Evolutionary conservation across 2,888 invertebrate genomes (phyloP), one percentile per base, ranked within the genome.

Genomic region (Orchesella flavescens): DNA sequence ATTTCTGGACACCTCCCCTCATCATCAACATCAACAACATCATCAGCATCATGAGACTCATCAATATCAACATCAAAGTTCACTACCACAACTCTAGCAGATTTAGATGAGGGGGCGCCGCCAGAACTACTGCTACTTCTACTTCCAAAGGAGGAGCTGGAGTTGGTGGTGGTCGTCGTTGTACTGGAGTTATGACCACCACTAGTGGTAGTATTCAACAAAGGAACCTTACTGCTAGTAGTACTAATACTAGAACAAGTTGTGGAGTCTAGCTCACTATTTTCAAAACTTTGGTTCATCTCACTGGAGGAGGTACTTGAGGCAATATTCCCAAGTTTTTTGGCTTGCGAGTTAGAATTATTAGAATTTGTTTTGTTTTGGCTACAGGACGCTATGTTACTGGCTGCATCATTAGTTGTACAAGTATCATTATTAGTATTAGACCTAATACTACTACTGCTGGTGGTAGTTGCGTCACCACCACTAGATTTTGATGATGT

Each of bases 1-100:
- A 88, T 87, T 44, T 87, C 86, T 0, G 88, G 88, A 9, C 86
- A 80, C 17, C 12, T 7, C 49, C 4, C n/a, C 49, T 53, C 21
- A 1, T 66, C 69, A 2, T 13, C 2, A 13, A 2, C 44, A 23
- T 53, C 69, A 69, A 21, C 72, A 53, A 15, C 68, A 43, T 43
- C 15, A 15, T 43, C 15, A 49, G 23, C 71, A 55, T 69, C 69
- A 2, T 13, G 15, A 13, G n/a, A 43, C 23, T 53, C 69, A 69
- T 53, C 72, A 53, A 15, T 49, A 43, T 43, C 15, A 15, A 15
- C 15, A 49, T 55, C 71, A 55, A n/a, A 21, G 19, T 59, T 21
- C 21, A 69, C 69, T 21, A 69, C 69, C 12, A 53, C 69, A 49
- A 69, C 69, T 69, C 53, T 69, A 53, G 34, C 69, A 49, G 49